These are phyloP conservation scores for Caenorhabditis becei DNA, from an alignment of 2,888 invertebrate species.

Conservation along the genomic window DNA sequence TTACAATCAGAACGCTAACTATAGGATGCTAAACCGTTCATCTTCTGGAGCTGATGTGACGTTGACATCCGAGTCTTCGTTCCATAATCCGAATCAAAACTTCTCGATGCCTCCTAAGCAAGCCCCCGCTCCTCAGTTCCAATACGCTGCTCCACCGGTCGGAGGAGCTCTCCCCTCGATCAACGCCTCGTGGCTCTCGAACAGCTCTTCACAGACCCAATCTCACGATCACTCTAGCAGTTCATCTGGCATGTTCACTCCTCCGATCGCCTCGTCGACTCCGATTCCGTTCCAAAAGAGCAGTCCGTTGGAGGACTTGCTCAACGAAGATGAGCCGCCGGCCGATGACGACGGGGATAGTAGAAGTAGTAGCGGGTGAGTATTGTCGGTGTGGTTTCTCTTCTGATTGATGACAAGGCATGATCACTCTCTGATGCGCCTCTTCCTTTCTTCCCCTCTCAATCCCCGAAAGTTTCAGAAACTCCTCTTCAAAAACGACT, in stretches of 20 bases:
- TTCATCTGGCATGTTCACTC: slow-evolving; percentile 23
- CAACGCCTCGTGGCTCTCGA: slow-evolving; percentile 47
- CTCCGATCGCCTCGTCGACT: slow-evolving; percentile 25
- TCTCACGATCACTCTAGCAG: background rate
- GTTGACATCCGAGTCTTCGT: background rate
- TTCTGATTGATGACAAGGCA: too few species aligned
- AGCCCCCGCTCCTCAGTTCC: background rate
- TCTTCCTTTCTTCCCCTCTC: background rate
- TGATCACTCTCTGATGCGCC: background rate
- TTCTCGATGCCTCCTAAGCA: background rate
- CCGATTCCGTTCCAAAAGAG: slow-evolving; percentile 22
- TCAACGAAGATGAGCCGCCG: slow-evolving; percentile 16
- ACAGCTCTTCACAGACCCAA: background rate
- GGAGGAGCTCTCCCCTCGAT: slow-evolving; percentile 40
- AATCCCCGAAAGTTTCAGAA: slow-evolving; percentile 18
- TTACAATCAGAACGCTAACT: background rate
- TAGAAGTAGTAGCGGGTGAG: slow-evolving; percentile 53
- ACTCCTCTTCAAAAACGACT: background rate
- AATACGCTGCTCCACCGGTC: background rate
- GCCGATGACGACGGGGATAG: slow-evolving; percentile 41
- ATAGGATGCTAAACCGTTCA: background rate
- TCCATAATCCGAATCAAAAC: background rate
- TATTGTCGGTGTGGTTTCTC: slow-evolving; percentile 8
- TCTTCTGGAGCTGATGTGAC: too few species aligned
- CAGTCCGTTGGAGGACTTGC: slow-evolving; percentile 26